Evolutionary conservation across 2,113 vertebrate species (phyloP).

Genomic region (Illadopsis cleaveri): DNA sequence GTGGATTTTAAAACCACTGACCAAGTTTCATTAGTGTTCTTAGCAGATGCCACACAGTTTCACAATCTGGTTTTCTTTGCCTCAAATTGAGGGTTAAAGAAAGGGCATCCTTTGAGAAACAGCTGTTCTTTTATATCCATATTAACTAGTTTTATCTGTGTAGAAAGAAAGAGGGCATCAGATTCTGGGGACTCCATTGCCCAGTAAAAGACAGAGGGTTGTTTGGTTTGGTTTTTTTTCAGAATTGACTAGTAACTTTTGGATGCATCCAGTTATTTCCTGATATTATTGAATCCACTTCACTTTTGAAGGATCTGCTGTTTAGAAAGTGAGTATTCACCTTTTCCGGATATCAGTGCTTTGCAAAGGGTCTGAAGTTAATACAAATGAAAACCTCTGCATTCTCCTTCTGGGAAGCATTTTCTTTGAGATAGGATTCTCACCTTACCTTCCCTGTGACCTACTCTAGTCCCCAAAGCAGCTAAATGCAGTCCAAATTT

Average conservation of each 20-base stretch:
- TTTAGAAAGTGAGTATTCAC: neutral
- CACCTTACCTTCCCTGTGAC: neutral
- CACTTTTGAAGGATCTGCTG: neutral
- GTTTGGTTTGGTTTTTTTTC: neutral
- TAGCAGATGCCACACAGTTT: neutral
- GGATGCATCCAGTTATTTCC: neutral
- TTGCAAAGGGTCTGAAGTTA: neutral
- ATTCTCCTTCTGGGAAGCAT: neutral
- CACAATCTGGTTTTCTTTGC: neutral
- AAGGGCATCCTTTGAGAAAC: conserved; percentile 6
- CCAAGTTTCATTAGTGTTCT: neutral
- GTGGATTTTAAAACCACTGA: conserved; percentile 17
- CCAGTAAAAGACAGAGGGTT: neutral
- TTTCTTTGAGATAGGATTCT: neutral
- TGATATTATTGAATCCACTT: neutral
- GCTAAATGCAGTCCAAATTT: neutral
- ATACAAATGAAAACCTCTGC: neutral
- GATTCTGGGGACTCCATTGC: neutral
- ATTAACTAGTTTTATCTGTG: neutral
- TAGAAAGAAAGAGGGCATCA: neutral
- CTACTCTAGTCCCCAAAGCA: neutral
- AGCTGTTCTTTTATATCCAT: neutral
- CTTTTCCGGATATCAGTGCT: neutral
- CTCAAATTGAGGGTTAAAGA: conserved; percentile 1
- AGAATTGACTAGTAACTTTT: neutral